Conservation (phyloP, 2,797 vertebrate genomes). For the Darevskia mixta region DNA sequence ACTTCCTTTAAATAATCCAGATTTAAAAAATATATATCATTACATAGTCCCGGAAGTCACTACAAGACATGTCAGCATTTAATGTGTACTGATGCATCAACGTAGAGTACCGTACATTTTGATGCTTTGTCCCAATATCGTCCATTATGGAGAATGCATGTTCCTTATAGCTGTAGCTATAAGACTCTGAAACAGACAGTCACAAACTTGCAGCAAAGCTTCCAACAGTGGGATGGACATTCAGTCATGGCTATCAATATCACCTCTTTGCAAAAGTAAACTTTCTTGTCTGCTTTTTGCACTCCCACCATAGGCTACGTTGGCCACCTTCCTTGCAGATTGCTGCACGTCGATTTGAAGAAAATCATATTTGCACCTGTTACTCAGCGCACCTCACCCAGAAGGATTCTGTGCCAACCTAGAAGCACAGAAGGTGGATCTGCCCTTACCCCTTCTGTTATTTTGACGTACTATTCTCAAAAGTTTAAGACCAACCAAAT, state of each 20-base stretch:
- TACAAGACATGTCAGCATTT: neutral
- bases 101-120: neutral
- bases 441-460: neutral
- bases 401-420: neutral
- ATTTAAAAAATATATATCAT: too few species aligned
- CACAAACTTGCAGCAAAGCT: neutral
- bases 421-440: neutral
- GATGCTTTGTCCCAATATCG: neutral
- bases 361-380: neutral
- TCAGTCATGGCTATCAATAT: neutral
- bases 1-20: too few species aligned
- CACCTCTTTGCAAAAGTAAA: neutral
- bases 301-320: neutral
- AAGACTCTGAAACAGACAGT: neutral
- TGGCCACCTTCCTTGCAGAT: neutral
- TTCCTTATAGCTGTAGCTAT: neutral
- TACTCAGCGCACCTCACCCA: neutral
- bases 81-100: neutral
- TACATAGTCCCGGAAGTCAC: neutral
- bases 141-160: neutral
- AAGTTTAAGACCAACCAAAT: conserved; percentile 17
- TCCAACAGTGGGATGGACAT: neutral
- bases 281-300: neutral
- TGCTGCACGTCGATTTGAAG: neutral
- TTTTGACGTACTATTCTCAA: neutral